Conservation (phyloP, 2,113 vertebrate species). For the Nyctibius bracteatus region DNA sequence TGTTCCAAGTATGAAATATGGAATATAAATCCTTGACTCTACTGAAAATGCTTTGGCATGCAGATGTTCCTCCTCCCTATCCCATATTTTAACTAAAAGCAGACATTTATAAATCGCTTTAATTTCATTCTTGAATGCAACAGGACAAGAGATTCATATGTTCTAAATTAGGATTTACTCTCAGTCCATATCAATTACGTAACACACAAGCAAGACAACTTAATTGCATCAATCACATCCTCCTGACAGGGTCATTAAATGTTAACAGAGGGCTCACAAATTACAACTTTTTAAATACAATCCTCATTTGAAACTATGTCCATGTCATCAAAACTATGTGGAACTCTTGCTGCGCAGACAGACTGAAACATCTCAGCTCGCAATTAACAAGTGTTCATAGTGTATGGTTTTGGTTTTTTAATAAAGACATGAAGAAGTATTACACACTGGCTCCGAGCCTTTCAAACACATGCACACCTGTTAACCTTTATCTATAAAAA, state of each 20-base stretch:
- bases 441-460: background rate
- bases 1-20: slow-evolving; percentile 56
- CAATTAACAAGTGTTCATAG: background rate
- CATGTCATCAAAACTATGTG: background rate
- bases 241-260: slow-evolving; percentile 78
- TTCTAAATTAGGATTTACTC: slow-evolving; percentile 83
- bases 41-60: slow-evolving; percentile 65
- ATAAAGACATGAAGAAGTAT: background rate
- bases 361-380: background rate
- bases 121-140: slow-evolving; percentile 80
- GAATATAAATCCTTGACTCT: slow-evolving; percentile 62
- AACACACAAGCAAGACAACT: slow-evolving; percentile 84
- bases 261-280: slow-evolving; percentile 74
- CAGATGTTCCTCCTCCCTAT: slow-evolving; percentile 53
- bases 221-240: slow-evolving; percentile 80
- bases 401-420: background rate
- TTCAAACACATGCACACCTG: background rate
- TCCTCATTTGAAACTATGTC: slow-evolving; percentile 29
- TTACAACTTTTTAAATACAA: slow-evolving; percentile 69
- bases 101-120: slow-evolving; percentile 79
- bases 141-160: slow-evolving; percentile 82
- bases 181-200: slow-evolving; percentile 86
- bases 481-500: background rate
- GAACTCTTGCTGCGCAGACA: background rate
- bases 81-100: slow-evolving; percentile 70